Base-by-base conservation (phyloP, 1,140 invertebrate genomes). In the Trichogramma pretiosum region DNA sequence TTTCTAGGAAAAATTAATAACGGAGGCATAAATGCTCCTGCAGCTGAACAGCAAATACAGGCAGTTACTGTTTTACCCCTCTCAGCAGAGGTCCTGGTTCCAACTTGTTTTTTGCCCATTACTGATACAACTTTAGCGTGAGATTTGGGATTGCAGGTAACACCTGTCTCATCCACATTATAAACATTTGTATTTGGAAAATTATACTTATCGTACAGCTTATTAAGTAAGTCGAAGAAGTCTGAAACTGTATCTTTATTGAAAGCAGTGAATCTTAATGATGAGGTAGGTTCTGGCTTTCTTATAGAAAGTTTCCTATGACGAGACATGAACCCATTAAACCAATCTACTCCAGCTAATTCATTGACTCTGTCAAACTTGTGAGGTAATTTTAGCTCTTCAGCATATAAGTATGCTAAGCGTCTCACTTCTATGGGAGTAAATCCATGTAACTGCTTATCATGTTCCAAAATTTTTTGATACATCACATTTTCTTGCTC, bases 261-360 rank as follows among this genome's bases (percentile, higher is more conserved):
- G 32, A 61, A 60, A 10, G 33, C 42, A 21, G 48, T 61, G 10
- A 46, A 50, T 37, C 59, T 47, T 16, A 54, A 46, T 30, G 58
- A 34, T 26, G 51, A 53, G 0, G 58, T 57, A 0, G 52, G 39
- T 43, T 56, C 54, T 17, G 59, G 55, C 54, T 60, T 61, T 22
- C 58, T 46, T 5, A 60, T 28, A 16, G 53, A 53, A 34, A 59
- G 50, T 41, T 50, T 19, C 21, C 18, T 17, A 41, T 56, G 45
- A 43, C 48, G 41, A 24, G 30, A 39, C 19, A 52, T 18, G 30
- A 56, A 59, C 8, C 23, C 10, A 18, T 50, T 24, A 24, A 55
- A 45, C 57, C 53, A 57, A 39, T 50, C 46, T 21, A 45, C 46
- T 2, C 57, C 57, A 21, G 53, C 53, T 18, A 43, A 37, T 17